Evolutionary conservation across 2,888 invertebrate species (phyloP), one percentile per base, ranked within the genome.

Genomic region (Isoperla grammatica): DNA sequence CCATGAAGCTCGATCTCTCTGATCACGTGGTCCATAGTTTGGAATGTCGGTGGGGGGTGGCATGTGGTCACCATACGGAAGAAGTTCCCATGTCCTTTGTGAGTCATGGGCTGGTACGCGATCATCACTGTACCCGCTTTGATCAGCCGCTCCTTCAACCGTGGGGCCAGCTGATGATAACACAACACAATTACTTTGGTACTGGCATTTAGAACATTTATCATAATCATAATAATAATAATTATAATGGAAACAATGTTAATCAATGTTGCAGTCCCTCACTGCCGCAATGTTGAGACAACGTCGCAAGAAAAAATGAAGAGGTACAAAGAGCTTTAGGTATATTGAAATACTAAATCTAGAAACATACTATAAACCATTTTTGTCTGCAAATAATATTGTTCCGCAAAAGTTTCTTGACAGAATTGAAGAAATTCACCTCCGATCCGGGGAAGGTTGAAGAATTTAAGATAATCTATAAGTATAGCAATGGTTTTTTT

Each of bases 41-140:
- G 68, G 29, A 76, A 72, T 0, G 80, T 77, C 0, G 84, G 73
- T 0, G 78, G 74, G 0, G 90, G 90, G 64, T 86, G 86, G 69
- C 87, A 87, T 2, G 85, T 84, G 59, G 87, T 79, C 1, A 88
- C 85, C 72, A 90, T 78, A 11, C 90, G 80, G 71, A 90, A 86
- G 73, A 90, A 90, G 71, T 90, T 90, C 58, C 82, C 84, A 61
- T 83, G 68, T 4, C 80, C 76, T 49, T 81, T 81, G 64, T 80
- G 77, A 1, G 72, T 68, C 19, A 90, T 70, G 0, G 90, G 90
- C 11, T 85, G 81, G 69, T 90, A 90, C 0, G 87, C 86, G n/a
- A 90, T 77, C 87, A 90, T 86, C 40, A 90, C 69, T 0, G 78
- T 76, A 0, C 89, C 87, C 23, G 76, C 76, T 39, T 81, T 67